Base-by-base conservation (phyloP, 2,888 invertebrate species). In the Phymatocera aterrima region DNA sequence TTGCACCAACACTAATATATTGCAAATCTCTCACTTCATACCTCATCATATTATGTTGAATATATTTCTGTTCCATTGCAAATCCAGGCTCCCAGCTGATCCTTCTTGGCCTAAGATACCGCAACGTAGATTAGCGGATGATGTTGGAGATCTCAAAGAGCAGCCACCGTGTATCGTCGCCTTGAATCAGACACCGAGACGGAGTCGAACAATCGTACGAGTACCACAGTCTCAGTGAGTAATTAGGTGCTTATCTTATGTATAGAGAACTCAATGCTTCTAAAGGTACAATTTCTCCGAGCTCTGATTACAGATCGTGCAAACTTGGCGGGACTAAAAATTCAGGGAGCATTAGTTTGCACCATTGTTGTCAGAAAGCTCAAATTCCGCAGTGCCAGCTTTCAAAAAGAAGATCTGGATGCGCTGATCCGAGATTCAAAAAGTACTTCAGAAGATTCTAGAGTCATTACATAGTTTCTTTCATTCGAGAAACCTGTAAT, bases 31-130 rank as follows among this genome's bases (percentile, higher is more conserved):
- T n/a, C n/a, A n/a, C n/a, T 3, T 15, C 37, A 5, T 60, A 34
- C 10, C 40, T 6, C 18, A 37, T 21, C 60, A n/a, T n/a, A n/a
- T n/a, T n/a, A n/a, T 40, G 10, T 18, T 40, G 0, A 12, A 12
- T 34, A 21, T 51, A 48, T 12, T n/a, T 37, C 18, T 18, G 12
- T 37, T 8, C 28, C 15, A n/a, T 34, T 43, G 34, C 10, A 57
- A 77, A 61, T 81, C 80, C 78, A 90, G 90, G 78, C 78, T 89
- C 60, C 90, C 89, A 6, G 84, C 84, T 12, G 89, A 90, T 83
- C 87, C 87, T 12, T 88, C 89, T 12, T 90, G 90, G 89, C 90
- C 90, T 37, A 89, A 90, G 84, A 87, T 89, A 82, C 90, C 89
- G 3, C 83, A 81, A 65, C 86, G 89, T 24, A 87, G 83, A 83